phyloP scores from a whole-genome alignment of 92 coral and sea anemone genomes.

The Nematostella vectensis region DNA sequence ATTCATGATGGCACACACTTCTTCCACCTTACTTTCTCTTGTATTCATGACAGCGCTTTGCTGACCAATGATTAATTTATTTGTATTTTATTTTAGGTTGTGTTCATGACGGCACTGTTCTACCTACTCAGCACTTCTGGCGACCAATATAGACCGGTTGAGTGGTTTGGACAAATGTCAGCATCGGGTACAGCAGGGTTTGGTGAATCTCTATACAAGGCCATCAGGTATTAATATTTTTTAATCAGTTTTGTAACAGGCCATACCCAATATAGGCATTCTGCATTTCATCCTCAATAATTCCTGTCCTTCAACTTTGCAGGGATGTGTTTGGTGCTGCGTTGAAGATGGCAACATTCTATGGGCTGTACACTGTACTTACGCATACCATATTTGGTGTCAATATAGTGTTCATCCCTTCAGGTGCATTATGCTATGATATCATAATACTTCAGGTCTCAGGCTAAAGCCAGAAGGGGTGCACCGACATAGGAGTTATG shows the following conservation, averaged over 20 bases:
- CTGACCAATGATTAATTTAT: no score
- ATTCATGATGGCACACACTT: no score
- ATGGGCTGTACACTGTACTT: slow-evolving; percentile 94
- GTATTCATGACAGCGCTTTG: no score
- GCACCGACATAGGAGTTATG: no score
- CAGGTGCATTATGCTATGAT: slow-evolving; percentile 39
- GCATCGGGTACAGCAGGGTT: slow-evolving; percentile 84
- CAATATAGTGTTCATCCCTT: slow-evolving; percentile 91
- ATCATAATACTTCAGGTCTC: no score
- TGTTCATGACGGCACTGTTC: slow-evolving; percentile 86
- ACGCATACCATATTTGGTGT: slow-evolving; percentile 90
- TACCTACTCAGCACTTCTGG: slow-evolving; percentile 87
- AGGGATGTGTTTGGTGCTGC: slow-evolving; percentile 99
- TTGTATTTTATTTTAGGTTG: slow-evolving; percentile 39
- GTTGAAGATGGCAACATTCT: slow-evolving; percentile 92
- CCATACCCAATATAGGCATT: no score
- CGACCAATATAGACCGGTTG: slow-evolving; percentile 92
- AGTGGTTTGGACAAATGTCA: slow-evolving; percentile 88
- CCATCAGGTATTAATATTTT: slow-evolving; percentile 52
- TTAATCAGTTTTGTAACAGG: not conserved
- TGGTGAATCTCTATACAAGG: slow-evolving; percentile 90
- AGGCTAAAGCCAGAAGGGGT: no score
- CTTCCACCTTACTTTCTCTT: no score
- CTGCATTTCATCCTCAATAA: not conserved
- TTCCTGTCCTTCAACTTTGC: no score